Evolutionary conservation across 2,888 invertebrate genomes (phyloP).

Genomic region (Ectemnius cavifrons): DNA sequence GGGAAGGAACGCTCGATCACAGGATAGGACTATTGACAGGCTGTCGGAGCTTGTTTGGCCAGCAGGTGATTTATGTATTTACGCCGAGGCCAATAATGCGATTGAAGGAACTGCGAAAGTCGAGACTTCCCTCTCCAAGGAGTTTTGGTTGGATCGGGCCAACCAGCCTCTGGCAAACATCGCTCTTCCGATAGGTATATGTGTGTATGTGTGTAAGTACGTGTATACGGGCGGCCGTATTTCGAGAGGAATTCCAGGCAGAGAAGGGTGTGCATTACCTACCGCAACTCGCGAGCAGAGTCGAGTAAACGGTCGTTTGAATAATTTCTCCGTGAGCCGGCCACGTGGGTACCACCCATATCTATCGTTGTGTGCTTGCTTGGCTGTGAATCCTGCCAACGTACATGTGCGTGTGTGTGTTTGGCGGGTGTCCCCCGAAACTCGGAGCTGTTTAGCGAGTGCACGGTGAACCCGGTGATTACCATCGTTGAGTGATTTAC

Average conservation of each 20-base stretch:
- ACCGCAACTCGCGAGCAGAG: conserved; percentile 19
- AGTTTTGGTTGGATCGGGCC: background rate
- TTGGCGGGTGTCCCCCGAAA: conserved; percentile 2
- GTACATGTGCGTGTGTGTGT: background rate
- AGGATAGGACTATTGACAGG: background rate
- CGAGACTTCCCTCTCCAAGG: background rate
- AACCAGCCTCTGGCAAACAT: background rate
- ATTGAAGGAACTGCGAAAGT: too few species aligned
- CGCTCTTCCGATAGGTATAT: background rate
- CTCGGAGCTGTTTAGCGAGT: conserved; percentile 36
- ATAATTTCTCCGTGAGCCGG: conserved; percentile 23
- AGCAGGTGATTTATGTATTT: background rate
- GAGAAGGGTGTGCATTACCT: conserved; percentile 40
- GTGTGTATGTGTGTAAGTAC: background rate
- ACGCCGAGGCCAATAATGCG: background rate
- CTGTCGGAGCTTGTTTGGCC: background rate
- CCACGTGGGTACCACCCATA: conserved; percentile 4
- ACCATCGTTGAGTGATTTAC: conserved; percentile 58
- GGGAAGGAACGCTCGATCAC: too few species aligned
- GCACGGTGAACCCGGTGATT: conserved; percentile 46
- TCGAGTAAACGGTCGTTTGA: conserved; percentile 9
- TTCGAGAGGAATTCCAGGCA: conserved; percentile 1
- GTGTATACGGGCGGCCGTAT: background rate
- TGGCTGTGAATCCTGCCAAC: background rate
- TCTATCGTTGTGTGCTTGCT: conserved; percentile 9